These are phyloP conservation scores for Coregonus ussuriensis DNA, from an alignment of 2,797 vertebrate species.

Conservation along the genomic window DNA sequence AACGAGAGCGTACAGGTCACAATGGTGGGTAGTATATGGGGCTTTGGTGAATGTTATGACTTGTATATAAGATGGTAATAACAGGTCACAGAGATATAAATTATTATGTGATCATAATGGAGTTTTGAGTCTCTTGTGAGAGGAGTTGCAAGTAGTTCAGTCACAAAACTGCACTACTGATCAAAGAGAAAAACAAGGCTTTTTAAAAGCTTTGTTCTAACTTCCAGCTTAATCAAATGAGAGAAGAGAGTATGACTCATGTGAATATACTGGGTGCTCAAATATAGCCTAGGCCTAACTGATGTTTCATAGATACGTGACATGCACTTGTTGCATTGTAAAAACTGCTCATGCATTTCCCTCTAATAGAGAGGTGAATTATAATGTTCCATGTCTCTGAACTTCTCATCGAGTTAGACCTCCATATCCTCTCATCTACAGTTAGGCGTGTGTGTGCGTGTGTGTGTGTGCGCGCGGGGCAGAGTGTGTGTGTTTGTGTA, in stretches of 20 bases:
- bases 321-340: not conserved
- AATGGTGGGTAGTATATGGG: too few species aligned
- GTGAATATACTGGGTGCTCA: not conserved
- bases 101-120: too few species aligned
- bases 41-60: not conserved
- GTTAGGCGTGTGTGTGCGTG: not conserved
- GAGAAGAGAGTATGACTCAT: not conserved
- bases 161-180: not conserved
- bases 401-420: conserved; percentile 12
- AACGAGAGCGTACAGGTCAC: too few species aligned
- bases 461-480: not conserved
- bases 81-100: too few species aligned
- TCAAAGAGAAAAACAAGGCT: not conserved
- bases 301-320: conserved; percentile 5
- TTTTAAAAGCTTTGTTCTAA: not conserved
- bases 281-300: not conserved
- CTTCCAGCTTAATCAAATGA: not conserved
- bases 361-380: conserved; percentile 8
- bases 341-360: not conserved
- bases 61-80: too few species aligned
- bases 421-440: conserved; percentile 6
- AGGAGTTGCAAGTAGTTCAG: not conserved
- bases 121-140: not conserved
- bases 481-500: too few species aligned
- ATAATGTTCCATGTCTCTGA: conserved; percentile 20